Evolutionary conservation across 2,888 invertebrate genomes (phyloP).

Genomic region (Subacronicta megacephala): DNA sequence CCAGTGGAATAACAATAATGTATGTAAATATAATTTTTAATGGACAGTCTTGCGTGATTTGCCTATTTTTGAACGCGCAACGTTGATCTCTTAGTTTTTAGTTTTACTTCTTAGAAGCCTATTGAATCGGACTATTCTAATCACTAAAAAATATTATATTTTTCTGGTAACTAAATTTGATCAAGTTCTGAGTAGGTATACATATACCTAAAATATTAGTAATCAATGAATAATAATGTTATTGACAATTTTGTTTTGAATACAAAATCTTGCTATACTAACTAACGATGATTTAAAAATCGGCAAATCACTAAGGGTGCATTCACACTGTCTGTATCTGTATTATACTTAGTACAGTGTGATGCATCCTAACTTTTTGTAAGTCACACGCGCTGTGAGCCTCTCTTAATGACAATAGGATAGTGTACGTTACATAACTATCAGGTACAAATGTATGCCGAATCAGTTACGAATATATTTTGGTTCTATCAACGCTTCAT

Average conservation of each 20-base stretch:
- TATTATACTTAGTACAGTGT: constrained; percentile 21
- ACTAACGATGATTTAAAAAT: constrained; percentile 63
- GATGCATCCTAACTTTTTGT: constrained; percentile 39
- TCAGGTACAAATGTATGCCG: constrained; percentile 74
- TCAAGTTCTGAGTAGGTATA: neutral
- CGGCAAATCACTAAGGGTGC: constrained; percentile 70
- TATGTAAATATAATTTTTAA: constrained; percentile 57
- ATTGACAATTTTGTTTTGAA: constrained; percentile 14
- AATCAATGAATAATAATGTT: neutral
- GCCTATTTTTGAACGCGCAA: constrained; percentile 70
- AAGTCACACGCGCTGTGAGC: constrained; percentile 66
- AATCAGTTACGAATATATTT: constrained; percentile 56
- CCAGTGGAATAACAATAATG: constrained; percentile 40
- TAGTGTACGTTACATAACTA: constrained; percentile 67
- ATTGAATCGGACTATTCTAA: constrained; percentile 20
- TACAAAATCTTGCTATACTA: constrained; percentile 7
- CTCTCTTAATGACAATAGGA: constrained; percentile 73
- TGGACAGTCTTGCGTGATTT: constrained; percentile 65
- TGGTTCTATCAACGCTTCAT: constrained; percentile 49
- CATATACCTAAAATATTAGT: neutral
- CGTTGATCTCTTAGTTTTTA: constrained; percentile 69
- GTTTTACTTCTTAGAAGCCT: constrained; percentile 49
- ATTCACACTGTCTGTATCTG: constrained; percentile 34
- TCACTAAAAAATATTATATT: neutral
- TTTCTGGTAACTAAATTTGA: neutral